Evolutionary conservation across 2,113 vertebrate genomes (phyloP), one percentile per base, ranked within the genome.

Genomic region (Epinephelus cyanopodus): DNA sequence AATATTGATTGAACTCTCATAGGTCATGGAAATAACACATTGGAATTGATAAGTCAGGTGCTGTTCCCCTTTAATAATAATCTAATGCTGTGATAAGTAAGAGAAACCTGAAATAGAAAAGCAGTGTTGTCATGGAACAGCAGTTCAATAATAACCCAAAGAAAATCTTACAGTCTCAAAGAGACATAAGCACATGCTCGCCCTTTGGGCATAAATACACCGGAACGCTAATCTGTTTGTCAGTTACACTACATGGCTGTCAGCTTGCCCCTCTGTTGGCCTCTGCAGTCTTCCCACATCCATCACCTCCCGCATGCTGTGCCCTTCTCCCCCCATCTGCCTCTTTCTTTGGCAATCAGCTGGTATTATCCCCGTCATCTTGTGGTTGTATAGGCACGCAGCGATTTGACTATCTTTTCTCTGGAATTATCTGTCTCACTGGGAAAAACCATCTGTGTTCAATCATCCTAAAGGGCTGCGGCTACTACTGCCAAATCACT

Each of bases 371-470:
- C 85, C 63, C 39, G 33, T 60, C 70, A 79, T 88, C 82, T 78
- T 66, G 78, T 65, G 48, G 50, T 86, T 63, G 53, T 72, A 83
- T 66, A 58, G 75, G 80, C 80, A 62, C 19, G 29, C 61, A 42
- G 52, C 15, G 54, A 62, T 52, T 52, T 21, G 25, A 21, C 65
- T 65, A 17, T 86, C 80, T 58, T 80, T 66, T 73, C 61, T 74
- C 33, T 86, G 57, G 61, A 79, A 71, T 77, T 58, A 83, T 93
- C 76, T 54, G 57, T 86, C 73, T 53, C 72, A 25, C 78, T 60
- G 48, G 53, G 19, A 79, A 75, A 68, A 76, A 61, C 71, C 85
- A 82, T 86, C 88, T 90, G 75, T 50, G 67, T 88, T 90, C 84
- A 88, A 85, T 93, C 83, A 81, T 23, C 79, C 54, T 65, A 75